phyloP scores from a whole-genome alignment of 2,888 invertebrate genomes.

The Patella depressa region DNA sequence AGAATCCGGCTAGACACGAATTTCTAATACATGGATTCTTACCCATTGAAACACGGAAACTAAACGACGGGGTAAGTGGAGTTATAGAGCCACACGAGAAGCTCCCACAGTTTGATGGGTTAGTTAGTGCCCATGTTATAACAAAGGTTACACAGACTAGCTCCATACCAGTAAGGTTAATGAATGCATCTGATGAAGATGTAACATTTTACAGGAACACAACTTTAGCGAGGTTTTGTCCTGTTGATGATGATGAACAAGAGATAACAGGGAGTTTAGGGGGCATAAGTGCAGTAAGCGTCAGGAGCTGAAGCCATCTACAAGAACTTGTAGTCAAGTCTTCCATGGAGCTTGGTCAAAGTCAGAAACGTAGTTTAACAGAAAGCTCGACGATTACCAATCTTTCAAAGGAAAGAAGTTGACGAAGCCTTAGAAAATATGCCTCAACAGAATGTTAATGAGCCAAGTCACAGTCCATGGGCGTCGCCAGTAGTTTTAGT shows the following conservation, averaged over 20 bases:
- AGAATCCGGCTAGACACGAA: conserved; percentile 14
- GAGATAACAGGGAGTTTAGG: background rate
- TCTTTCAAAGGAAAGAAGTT: no score
- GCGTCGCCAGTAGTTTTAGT: no score
- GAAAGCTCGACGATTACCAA: no score
- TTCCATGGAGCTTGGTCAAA: background rate
- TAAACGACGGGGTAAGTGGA: conserved; percentile 9
- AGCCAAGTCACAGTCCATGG: no score
- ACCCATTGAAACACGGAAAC: conserved; percentile 13
- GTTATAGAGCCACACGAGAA: conserved; percentile 16
- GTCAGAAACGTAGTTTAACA: conserved; percentile 12
- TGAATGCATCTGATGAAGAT: conserved; percentile 16
- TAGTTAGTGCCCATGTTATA: conserved; percentile 17
- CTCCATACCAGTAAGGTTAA: conserved; percentile 11
- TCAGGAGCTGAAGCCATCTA: background rate
- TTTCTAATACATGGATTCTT: conserved; percentile 2
- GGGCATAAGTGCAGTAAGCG: background rate
- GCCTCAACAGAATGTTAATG: no score
- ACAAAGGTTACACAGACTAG: background rate
- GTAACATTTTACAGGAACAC: conserved; percentile 16
- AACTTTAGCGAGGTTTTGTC: background rate
- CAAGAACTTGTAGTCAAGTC: background rate
- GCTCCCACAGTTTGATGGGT: conserved; percentile 15
- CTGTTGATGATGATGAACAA: background rate
- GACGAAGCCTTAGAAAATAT: no score